Evolutionary conservation across 1,140 invertebrate genomes (phyloP), one percentile per base, ranked within the genome.

Genomic region (Dreissena rostriformis): DNA sequence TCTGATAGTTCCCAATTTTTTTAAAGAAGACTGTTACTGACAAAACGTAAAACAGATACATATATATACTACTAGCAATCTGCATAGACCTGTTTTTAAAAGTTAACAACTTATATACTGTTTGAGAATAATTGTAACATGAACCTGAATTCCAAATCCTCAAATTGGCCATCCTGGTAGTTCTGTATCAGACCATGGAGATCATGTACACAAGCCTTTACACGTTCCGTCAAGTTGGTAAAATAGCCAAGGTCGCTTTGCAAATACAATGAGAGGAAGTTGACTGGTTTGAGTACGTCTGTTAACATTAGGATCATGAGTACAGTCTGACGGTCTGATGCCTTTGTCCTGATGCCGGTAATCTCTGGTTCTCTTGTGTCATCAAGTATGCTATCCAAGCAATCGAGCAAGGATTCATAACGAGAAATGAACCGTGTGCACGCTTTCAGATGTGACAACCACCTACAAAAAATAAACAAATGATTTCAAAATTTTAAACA

Each of bases 371-470:
- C 78, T 53, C 74, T 76, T 24, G 17, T 76, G 14, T 86, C 63
- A 22, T 76, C 57, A 77, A 81, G 71, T 10, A 82, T 22, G 28
- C 24, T 26, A 82, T 81, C 78, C 26, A 71, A 63, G 29, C 63
- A 52, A 39, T 81, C 78, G 49, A 86, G 15, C 28, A 73, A 39
- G 17, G 17, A 66, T 24, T 52, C 53, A 19, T 79, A 82, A 17
- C 74, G 75, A 8, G 28, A 22, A n/a, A 86, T 28, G 63, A 86
- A 76, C 55, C 78, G 66, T 0, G 39, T 12, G 29, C 28, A 76
- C n/a, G 55, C 84, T 63, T 77, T 61, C 19, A 77, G 49, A 70
- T 85, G 84, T 26, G 84, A 81, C 22, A 86, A 17, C 78, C 84
- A 85, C 65, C 73, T 66, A 7, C 29, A 15, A 53, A 73, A 51